A percentile compares a stretch with the other conserved stretches of the same genome.
phyloP scores from a whole-genome alignment of 2,888 invertebrate species.

The Ptychoptera contaminata region DNA sequence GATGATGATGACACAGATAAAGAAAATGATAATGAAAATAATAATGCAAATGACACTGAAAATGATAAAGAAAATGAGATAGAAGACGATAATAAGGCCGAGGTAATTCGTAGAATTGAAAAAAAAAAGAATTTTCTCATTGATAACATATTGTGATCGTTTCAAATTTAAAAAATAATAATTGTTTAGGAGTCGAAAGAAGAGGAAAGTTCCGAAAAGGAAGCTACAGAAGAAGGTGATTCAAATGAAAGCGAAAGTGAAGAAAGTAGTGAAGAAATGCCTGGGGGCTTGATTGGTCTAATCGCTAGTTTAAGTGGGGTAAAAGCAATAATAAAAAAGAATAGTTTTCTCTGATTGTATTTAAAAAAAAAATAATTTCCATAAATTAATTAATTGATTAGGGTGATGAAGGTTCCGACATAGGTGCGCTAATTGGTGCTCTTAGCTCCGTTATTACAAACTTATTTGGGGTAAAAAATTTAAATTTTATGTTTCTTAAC shows the following conservation, averaged over 20 bases:
- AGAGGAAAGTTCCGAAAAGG: not conserved
- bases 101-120: too few relatives aligned
- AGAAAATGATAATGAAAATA: too few relatives aligned
- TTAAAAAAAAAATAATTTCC: not conserved
- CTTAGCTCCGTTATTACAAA: slow-evolving; percentile 26
- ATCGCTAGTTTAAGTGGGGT: slow-evolving; percentile 29
- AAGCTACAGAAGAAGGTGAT: not conserved
- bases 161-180: too few relatives aligned
- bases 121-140: too few relatives aligned
- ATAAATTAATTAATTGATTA: slow-evolving; percentile 8
- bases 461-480: slow-evolving; percentile 26
- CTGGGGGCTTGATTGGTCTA: slow-evolving; percentile 24
- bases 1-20: too few relatives aligned
- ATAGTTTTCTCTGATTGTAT: not conserved
- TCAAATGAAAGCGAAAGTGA: slow-evolving; percentile 9
- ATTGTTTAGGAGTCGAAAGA: not conserved
- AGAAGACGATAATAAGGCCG: too few relatives aligned
- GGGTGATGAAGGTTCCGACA: slow-evolving; percentile 30
- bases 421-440: slow-evolving; percentile 29
- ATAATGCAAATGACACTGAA: too few relatives aligned
- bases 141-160: too few relatives aligned
- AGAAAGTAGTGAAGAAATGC: slow-evolving; percentile 10
- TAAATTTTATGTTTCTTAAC: not conserved
- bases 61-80: too few relatives aligned
- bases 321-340: slow-evolving; percentile 11